Percentiles rank a stretch among this genome's conserved stretches.
These are phyloP conservation scores for Athalia circularis DNA, from an alignment of 2,888 invertebrate genomes.

Conservation along the genomic window DNA sequence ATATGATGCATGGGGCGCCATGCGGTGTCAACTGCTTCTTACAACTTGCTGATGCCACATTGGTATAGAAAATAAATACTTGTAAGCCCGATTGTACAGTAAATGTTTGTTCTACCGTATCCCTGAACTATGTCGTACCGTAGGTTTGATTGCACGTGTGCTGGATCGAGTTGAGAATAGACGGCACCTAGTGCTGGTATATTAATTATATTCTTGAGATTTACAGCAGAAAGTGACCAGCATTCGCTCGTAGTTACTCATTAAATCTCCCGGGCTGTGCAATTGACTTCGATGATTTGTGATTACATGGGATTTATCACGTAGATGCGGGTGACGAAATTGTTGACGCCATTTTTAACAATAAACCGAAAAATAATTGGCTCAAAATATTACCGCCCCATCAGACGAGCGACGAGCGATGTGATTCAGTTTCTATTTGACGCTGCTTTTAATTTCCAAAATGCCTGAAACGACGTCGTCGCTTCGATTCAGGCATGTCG, in stretches of 20 bases:
- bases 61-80: constrained; percentile 49
- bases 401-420: no score
- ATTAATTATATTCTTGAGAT: constrained; percentile 43
- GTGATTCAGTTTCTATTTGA: no score
- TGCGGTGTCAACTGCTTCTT: constrained; percentile 54
- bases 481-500: no score
- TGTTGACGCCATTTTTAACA: no score
- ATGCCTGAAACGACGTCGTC: no score
- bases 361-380: no score
- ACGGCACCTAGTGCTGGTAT: constrained; percentile 38
- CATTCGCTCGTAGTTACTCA: background rate
- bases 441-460: no score
- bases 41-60: constrained; percentile 37
- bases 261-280: constrained; percentile 18
- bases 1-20: constrained; percentile 64
- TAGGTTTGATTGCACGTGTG: background rate
- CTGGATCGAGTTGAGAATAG: constrained; percentile 37
- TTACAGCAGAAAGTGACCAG: constrained; percentile 40
- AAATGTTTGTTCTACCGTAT: constrained; percentile 35
- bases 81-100: constrained; percentile 56
- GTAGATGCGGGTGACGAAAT: no score
- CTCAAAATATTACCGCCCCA: no score
- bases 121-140: background rate
- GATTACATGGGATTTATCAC: no score
- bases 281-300: constrained; percentile 43